A percentile compares a stretch with the other conserved stretches of the same genome.
These are phyloP conservation scores for Mobula hypostoma DNA, from an alignment of 2,113 vertebrate genomes.

Conservation along the genomic window DNA sequence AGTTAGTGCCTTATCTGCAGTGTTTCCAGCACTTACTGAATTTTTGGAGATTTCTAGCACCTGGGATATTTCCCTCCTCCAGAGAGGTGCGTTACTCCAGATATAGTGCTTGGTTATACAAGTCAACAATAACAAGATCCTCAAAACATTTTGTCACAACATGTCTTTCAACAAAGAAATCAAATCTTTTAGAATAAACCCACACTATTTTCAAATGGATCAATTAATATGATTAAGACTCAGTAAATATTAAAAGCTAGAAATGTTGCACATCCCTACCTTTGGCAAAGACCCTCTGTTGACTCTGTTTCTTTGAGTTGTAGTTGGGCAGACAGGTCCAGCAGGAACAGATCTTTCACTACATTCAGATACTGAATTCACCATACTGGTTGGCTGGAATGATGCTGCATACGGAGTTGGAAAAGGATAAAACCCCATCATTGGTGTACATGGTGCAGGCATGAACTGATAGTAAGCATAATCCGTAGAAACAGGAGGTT, in stretches of 20 bases:
- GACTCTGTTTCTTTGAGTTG: slow-evolving; percentile 70
- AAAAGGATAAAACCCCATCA: slow-evolving; percentile 96
- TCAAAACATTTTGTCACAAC: background rate
- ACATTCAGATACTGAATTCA: slow-evolving; percentile 73
- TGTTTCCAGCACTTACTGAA: too few relatives aligned
- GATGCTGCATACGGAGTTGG: slow-evolving; percentile 71
- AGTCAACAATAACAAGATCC: background rate
- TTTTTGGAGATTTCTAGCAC: too few relatives aligned
- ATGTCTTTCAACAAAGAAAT: background rate
- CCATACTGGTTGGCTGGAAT: slow-evolving; percentile 69
- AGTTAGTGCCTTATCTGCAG: too few relatives aligned
- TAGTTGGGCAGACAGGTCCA: slow-evolving; percentile 65
- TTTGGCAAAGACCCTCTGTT: slow-evolving; percentile 70
- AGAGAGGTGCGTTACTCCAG: background rate
- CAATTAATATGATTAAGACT: background rate
- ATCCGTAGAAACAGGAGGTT: slow-evolving; percentile 84
- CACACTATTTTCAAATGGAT: background rate
- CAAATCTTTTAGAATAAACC: background rate
- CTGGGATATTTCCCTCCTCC: too few relatives aligned
- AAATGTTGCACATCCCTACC: slow-evolving; percentile 55
- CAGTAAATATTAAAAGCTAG: background rate
- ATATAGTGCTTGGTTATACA: background rate
- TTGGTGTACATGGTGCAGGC: slow-evolving; percentile 84
- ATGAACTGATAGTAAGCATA: slow-evolving; percentile 93
- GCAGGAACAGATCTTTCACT: slow-evolving; percentile 65